Evolutionary conservation across 1,140 invertebrate genomes (phyloP).

Genomic region (Eueides isabella): DNA sequence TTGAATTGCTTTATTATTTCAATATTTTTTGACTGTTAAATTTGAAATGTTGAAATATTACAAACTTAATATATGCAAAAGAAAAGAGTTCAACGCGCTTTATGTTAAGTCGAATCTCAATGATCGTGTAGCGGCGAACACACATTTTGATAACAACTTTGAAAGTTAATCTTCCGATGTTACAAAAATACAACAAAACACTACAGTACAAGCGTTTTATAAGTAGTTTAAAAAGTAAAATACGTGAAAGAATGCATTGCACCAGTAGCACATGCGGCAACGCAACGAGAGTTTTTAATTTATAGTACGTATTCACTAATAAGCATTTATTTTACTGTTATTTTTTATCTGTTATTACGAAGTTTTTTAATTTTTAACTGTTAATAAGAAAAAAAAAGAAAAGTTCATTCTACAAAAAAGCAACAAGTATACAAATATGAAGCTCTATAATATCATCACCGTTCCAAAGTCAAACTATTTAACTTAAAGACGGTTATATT

Average conservation of each 20-base stretch:
- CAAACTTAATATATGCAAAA: background rate
- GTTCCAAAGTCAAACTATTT: background rate
- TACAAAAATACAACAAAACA: background rate
- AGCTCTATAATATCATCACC: background rate
- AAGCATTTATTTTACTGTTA: background rate
- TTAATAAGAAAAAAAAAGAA: background rate
- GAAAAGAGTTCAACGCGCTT: conserved; percentile 9
- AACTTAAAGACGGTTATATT: conserved; percentile 26
- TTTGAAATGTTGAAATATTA: background rate
- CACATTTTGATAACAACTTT: background rate
- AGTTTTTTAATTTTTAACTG: too few relatives aligned
- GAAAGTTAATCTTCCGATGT: background rate
- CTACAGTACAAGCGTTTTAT: background rate
- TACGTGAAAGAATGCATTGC: conserved; percentile 20
- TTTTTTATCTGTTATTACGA: background rate
- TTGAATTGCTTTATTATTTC: too few relatives aligned
- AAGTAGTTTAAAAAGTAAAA: background rate
- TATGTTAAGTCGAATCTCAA: background rate
- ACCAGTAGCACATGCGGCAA: conserved; percentile 9
- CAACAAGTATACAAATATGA: background rate
- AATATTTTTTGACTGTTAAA: too few relatives aligned
- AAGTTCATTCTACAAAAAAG: background rate
- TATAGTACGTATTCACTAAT: background rate
- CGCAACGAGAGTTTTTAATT: conserved; percentile 1
- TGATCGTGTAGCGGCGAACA: background rate